A percentile compares a stretch with the other conserved stretches of the same genome.
Evolutionary conservation across 1,140 invertebrate genomes (phyloP).

Genomic region (Acyrthosiphon pisum): DNA sequence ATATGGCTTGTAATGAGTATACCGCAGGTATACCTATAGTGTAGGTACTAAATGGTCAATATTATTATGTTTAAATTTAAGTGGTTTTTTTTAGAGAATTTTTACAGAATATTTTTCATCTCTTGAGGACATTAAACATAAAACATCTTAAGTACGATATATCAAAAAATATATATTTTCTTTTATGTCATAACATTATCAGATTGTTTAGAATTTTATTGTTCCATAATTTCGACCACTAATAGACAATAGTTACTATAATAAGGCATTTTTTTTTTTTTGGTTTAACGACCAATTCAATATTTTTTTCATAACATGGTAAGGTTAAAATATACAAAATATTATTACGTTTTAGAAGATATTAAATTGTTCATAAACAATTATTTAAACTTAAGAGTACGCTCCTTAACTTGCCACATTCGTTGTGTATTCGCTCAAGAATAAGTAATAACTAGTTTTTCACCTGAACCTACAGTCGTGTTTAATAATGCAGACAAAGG

Average conservation of each 20-base stretch:
- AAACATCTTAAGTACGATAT: too few species aligned
- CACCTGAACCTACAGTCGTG: background rate
- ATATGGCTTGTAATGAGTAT: too few species aligned
- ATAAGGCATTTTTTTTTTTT: background rate
- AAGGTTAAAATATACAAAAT: background rate
- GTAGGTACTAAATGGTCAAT: too few species aligned
- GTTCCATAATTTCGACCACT: background rate
- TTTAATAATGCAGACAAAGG: background rate
- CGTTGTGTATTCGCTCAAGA: background rate
- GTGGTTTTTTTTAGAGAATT: too few species aligned
- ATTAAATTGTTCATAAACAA: background rate
- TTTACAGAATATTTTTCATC: too few species aligned
- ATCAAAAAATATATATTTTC: too few species aligned
- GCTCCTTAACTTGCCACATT: background rate
- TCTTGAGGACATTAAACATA: too few species aligned
- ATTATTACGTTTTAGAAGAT: background rate
- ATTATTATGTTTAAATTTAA: too few species aligned
- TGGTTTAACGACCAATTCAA: background rate
- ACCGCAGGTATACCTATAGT: too few species aligned
- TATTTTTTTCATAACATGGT: background rate
- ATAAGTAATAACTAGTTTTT: background rate
- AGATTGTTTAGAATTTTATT: background rate
- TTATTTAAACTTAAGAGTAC: background rate
- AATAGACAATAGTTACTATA: too few species aligned
- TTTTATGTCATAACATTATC: background rate